A percentile compares a stretch with the other conserved stretches of the same genome.
phyloP scores from a whole-genome alignment of 2,113 vertebrate genomes.

The Eretmochelys imbricata region DNA sequence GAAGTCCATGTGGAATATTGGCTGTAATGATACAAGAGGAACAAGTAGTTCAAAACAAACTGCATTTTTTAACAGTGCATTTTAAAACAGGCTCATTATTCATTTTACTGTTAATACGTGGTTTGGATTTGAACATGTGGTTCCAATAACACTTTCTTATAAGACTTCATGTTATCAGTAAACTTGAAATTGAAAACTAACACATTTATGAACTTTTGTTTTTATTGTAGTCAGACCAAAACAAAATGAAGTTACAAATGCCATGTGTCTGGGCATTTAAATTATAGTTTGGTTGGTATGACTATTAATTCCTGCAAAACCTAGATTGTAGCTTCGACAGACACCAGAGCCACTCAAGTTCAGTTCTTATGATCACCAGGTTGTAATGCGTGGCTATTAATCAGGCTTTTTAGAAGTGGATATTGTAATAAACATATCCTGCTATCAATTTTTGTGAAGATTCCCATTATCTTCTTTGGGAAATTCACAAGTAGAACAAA shows the following conservation, averaged over 20 bases:
- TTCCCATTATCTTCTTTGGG: conserved; percentile 20
- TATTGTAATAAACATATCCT: conserved; percentile 34
- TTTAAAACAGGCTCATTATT: conserved; percentile 67
- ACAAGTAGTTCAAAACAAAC: conserved; percentile 64
- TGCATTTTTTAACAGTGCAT: conserved; percentile 28
- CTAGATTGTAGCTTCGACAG: conserved; percentile 23
- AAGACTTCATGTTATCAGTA: conserved; percentile 41
- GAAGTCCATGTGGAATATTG: conserved; percentile 57
- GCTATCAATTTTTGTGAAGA: conserved; percentile 23
- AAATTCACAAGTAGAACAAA: conserved; percentile 6
- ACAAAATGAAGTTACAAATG: conserved; percentile 55
- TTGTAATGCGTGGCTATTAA: not conserved
- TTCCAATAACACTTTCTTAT: conserved; percentile 44
- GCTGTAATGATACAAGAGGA: conserved; percentile 53
- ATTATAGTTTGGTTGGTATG: conserved; percentile 53
- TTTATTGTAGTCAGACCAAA: conserved; percentile 56
- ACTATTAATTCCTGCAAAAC: conserved; percentile 63
- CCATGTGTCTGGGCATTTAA: conserved; percentile 67
- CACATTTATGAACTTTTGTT: conserved; percentile 58
- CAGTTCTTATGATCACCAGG: not conserved
- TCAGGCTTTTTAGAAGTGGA: not conserved
- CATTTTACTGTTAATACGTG: conserved; percentile 66
- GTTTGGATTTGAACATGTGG: conserved; percentile 26
- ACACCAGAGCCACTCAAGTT: not conserved
- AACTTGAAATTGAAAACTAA: conserved; percentile 29